Evolutionary conservation across 2,113 vertebrate species (phyloP), one percentile per base, ranked within the genome.

Genomic region (Picathartes gymnocephalus): DNA sequence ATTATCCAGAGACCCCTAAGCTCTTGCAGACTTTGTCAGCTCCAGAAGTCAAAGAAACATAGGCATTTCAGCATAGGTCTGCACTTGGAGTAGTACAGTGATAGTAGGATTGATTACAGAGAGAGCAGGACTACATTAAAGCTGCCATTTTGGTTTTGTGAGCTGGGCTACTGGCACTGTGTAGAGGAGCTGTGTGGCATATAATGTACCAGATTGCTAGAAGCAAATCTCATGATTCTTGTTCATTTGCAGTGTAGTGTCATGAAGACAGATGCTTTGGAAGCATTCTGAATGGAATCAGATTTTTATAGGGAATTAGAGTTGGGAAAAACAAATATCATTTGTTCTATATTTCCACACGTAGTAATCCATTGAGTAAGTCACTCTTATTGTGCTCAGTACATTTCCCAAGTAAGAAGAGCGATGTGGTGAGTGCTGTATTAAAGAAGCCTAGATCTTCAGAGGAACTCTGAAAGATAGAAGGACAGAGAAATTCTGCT

Each of bases 401-500:
- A 15, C 44, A 40, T 83, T 73, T 90, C n/a, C 64, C 0, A 3
- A 89, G 10, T 25, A 51, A 35, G 31, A 72, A 72, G 4, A 72
- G 9, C 22, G 14, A 77, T 0, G 1, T 39, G 30, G 10, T 2
- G 0, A 25, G 16, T 82, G 40, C 10, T 56, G 12, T 37, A 20
- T 2, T 80, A 50, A 65, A 81, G 50, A 68, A 77, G 17, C 21
- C 31, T 40, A 48, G n/a, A 31, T 37, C 28, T 47, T 53, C 25
- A 64, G 33, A 65, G 31, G 58, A 91, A 12, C 35, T 44, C 39
- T 23, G 48, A 80, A 61, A 51, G 30, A 57, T 11, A 51, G 45
- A 64, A 62, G 37, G 8, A n/a, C 31, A 33, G 31, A 74, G 40
- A 24, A 93, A 53, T 58, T 47, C 6, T n/a, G 2, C 25, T 42